Evolutionary conservation across 2,797 vertebrate species (phyloP).

Genomic region (Meriones psammophilus): DNA sequence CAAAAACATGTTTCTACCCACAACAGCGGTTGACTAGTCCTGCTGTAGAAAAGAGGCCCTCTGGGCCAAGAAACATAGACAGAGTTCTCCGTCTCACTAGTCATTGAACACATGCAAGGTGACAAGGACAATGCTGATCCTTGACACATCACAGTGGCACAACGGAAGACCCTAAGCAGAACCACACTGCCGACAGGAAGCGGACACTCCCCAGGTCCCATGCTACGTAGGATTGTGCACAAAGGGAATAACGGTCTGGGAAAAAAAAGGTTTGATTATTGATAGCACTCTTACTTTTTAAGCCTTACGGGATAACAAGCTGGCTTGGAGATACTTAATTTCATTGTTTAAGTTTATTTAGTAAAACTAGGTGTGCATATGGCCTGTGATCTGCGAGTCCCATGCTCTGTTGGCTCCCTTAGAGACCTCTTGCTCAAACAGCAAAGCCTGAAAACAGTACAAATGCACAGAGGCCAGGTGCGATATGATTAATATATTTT

Average conservation of each 20-base stretch:
- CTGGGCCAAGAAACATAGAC: not conserved
- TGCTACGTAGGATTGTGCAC: not conserved
- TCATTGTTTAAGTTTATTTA: constrained; percentile 43
- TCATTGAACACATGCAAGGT: not conserved
- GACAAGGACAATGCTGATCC: no score
- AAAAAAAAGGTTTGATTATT: not conserved
- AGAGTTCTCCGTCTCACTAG: not conserved
- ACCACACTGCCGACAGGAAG: rapidly evolving
- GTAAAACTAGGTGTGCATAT: no score
- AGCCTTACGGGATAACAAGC: constrained; percentile 52
- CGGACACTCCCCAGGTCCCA: not conserved
- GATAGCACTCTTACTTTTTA: not conserved
- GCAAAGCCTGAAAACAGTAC: not conserved
- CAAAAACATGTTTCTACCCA: no score
- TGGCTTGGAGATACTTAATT: constrained; percentile 14
- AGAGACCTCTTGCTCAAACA: not conserved
- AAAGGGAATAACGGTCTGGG: not conserved
- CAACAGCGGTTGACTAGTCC: not conserved
- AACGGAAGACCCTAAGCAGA: not conserved
- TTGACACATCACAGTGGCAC: not conserved
- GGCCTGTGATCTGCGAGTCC: not conserved
- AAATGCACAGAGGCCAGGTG: not conserved
- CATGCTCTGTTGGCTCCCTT: not conserved
- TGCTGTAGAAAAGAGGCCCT: not conserved
- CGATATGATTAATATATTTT: not conserved